These are phyloP conservation scores for Tortricodes alternella DNA, from an alignment of 2,888 invertebrate species.

Conservation along the genomic window DNA sequence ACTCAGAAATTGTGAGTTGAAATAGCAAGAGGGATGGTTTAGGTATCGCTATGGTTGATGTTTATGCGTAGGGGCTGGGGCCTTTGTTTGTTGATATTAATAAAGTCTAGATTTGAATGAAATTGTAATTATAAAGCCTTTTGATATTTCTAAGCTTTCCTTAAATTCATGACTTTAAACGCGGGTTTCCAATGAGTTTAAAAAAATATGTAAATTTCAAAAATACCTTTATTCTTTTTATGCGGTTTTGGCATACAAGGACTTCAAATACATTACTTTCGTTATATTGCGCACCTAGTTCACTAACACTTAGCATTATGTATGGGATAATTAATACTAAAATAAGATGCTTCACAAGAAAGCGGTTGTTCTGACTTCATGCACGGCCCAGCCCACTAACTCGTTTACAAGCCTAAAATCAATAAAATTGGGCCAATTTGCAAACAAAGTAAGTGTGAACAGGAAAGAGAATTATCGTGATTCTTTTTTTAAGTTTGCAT, in stretches of 20 bases:
- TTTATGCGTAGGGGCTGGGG: neutral
- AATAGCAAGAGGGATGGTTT: slow-evolving; percentile 8
- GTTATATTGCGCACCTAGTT: neutral
- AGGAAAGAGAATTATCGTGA: slow-evolving; percentile 13
- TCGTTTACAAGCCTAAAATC: slow-evolving; percentile 28
- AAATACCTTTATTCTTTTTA: too few species aligned
- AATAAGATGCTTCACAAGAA: slow-evolving; percentile 10
- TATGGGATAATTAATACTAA: neutral
- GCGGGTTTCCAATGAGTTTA: too few species aligned
- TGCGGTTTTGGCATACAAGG: too few species aligned
- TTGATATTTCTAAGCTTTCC: too few species aligned
- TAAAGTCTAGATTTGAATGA: too few species aligned
- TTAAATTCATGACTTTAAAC: too few species aligned
- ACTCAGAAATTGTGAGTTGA: slow-evolving; percentile 13
- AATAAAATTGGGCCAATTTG: slow-evolving; percentile 31
- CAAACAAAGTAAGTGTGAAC: slow-evolving; percentile 22
- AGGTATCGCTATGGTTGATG: neutral
- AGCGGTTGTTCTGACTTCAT: slow-evolving; percentile 15
- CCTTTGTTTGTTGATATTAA: too few species aligned
- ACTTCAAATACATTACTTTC: too few species aligned
- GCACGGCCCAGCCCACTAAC: slow-evolving; percentile 18
- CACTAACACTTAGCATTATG: neutral
- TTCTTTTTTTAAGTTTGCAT: slow-evolving; percentile 16
- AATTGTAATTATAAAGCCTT: too few species aligned
- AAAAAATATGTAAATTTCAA: too few species aligned